Evolutionary conservation across 2,888 invertebrate species (phyloP), one percentile per base, ranked within the genome.

Genomic region (Crioceris asparagi): DNA sequence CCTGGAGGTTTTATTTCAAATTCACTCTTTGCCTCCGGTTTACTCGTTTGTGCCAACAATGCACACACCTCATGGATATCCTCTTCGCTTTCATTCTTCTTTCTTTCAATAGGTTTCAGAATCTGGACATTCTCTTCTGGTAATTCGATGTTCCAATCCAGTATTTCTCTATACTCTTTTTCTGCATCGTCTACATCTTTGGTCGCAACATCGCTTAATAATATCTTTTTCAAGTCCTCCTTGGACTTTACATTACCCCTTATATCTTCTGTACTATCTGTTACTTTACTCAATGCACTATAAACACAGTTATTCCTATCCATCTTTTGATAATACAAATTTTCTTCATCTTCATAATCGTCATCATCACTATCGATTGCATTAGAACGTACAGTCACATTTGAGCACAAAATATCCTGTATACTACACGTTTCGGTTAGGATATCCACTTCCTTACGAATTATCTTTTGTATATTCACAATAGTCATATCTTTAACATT

Each of bases 131-230:
- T 55, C 31, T 51, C 46, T 3, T 44, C 39, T 1, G 51, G 47
- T 5, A 49, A 31, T 14, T 54, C 17, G 11, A 30, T 15, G 18
- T 61, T 45, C 61, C 59, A 62, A 11, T 52, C 45, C 4, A 62
- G 40, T 17, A 62, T 45, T 33, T 63, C 59, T n/a, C 52, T 47
- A 27, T 60, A 56, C n/a, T 48, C 49, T 32, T 38, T 37, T 38
- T 39, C 39, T 17, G 35, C 38, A n/a, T 45, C 40, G 15, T 25
- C 17, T n/a, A 30, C 29, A 23, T 44, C 35, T 21, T 36, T 36
- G 3, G 29, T 12, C 27, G 12, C 14, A 6, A 29, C 17, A 38
- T 29, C 6, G 31, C 14, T 6, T 29, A n/a, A 32, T 3, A 46
- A 29, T 27, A 35, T 32, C 16, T 39, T 41, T 31, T 38, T 41